phyloP scores from a whole-genome alignment of 2,797 vertebrate species.

The Amblyopsis hoosieri region DNA sequence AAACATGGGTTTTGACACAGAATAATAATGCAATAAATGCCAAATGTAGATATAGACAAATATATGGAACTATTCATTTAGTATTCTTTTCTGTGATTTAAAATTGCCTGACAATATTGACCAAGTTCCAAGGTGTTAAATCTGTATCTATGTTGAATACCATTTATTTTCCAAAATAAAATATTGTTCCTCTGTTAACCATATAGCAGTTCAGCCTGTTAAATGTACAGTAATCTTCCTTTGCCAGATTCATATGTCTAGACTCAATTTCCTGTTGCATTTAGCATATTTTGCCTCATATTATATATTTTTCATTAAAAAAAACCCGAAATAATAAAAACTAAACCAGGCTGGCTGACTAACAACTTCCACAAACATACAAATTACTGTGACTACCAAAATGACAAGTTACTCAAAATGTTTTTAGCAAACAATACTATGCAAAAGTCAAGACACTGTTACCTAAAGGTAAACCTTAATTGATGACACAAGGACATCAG shows the following conservation, averaged over 20 bases:
- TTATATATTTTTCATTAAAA: slow-evolving; percentile 29
- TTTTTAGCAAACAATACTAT: slow-evolving; percentile 61
- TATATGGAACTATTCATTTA: slow-evolving; percentile 7
- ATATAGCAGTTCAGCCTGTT: slow-evolving; percentile 23
- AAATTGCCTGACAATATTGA: slow-evolving; percentile 13
- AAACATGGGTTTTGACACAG: slow-evolving; percentile 6
- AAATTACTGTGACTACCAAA: slow-evolving; percentile 70
- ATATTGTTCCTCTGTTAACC: slow-evolving; percentile 34
- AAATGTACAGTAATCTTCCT: slow-evolving; percentile 24
- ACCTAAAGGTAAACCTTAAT: slow-evolving; percentile 56
- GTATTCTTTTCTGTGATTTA: slow-evolving; percentile 5
- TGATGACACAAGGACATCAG: slow-evolving; percentile 42
- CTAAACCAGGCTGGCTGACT: slow-evolving; percentile 58
- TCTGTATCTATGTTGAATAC: slow-evolving; percentile 1
- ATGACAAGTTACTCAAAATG: slow-evolving; percentile 62
- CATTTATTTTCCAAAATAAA: slow-evolving; percentile 13
- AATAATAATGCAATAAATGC: neutral
- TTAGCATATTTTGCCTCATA: slow-evolving; percentile 42
- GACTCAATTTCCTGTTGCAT: slow-evolving; percentile 28
- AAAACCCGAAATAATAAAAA: slow-evolving; percentile 35
- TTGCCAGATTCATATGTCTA: slow-evolving; percentile 43
- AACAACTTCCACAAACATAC: slow-evolving; percentile 68
- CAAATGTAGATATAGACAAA: neutral
- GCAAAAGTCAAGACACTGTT: slow-evolving; percentile 49
- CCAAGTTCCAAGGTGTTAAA: slow-evolving; percentile 4